Evolutionary conservation across 2,113 vertebrate genomes (phyloP), one percentile per base, ranked within the genome.

Genomic region (Solea senegalensis): DNA sequence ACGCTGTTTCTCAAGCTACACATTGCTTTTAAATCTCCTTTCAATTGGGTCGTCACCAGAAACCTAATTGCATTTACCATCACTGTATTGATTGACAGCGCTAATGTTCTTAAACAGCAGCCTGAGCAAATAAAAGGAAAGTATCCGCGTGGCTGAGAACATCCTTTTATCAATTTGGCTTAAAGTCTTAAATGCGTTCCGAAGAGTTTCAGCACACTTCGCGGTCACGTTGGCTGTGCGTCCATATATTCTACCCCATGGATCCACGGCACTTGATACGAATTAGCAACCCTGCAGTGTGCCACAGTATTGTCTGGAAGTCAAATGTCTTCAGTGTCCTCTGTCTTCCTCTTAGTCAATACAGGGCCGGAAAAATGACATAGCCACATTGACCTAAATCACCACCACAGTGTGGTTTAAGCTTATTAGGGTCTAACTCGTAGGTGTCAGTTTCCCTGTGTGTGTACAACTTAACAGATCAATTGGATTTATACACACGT

Each of bases 271-370:
- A 41, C 28, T 84, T 84, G 14, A 77, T 79, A 58, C 41, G 46
- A 77, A 77, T 71, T 60, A 74, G n/a, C 3, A 56, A 63, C 52
- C 45, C 27, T 67, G 48, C 67, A 59, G n/a, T 44, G 58, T 40
- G 75, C 74, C 74, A 64, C 49, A 69, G 70, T 81, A 59, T 82
- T 75, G 1, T 86, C 50, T 63, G 41, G 72, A 55, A 67, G 46
- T 69, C 70, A 41, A 49, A 65, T 51, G 52, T 79, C 69, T 81
- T 46, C 67, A 63, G 58, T 68, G 78, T 75, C 65, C 65, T 74
- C 49, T 73, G 66, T 70, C 53, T 72, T 72, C 45, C 67, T 65
- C 63, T 48, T 60, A 51, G 67, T 78, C 86, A 61, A 88, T 84
- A 82, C 27, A 46, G 69, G 59, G 65, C 74, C 26, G 39, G 21